Percentiles rank a stretch among this genome's conserved stretches.
These are phyloP conservation scores for Cariama cristata DNA, from an alignment of 2,113 vertebrate genomes.

Conservation along the genomic window DNA sequence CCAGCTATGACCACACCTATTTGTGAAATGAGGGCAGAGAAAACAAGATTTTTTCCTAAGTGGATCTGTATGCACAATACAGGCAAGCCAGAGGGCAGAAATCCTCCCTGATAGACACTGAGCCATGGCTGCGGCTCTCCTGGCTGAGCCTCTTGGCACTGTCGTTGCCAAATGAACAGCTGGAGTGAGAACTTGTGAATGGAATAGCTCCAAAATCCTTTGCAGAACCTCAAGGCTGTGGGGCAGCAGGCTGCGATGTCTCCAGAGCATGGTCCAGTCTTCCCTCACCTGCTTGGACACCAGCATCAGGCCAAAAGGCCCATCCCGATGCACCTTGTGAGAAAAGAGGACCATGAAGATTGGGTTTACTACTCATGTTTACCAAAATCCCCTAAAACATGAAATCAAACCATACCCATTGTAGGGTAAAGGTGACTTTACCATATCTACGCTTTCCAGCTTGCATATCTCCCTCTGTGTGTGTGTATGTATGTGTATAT, in stretches of 20 bases:
- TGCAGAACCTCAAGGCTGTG: background rate
- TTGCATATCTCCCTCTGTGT: background rate
- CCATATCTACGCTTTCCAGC: background rate
- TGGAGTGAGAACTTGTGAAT: background rate
- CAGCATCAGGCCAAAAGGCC: background rate
- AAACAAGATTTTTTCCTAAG: background rate
- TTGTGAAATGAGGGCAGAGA: background rate
- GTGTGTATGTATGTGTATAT: rapidly evolving
- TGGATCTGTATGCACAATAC: background rate
- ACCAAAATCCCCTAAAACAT: background rate
- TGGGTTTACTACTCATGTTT: background rate
- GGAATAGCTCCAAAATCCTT: background rate
- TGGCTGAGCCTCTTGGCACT: background rate
- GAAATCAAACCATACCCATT: background rate
- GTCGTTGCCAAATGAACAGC: conserved; percentile 4
- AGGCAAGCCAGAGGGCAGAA: background rate
- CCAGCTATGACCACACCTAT: background rate
- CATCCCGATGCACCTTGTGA: background rate
- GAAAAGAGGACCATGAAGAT: background rate
- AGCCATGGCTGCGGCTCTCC: background rate
- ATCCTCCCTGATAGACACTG: background rate
- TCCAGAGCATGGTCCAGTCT: background rate
- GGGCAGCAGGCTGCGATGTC: background rate
- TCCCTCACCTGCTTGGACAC: background rate
- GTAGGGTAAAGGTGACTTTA: background rate